phyloP scores from a whole-genome alignment of 2,113 vertebrate species.

The Spea bombifrons region DNA sequence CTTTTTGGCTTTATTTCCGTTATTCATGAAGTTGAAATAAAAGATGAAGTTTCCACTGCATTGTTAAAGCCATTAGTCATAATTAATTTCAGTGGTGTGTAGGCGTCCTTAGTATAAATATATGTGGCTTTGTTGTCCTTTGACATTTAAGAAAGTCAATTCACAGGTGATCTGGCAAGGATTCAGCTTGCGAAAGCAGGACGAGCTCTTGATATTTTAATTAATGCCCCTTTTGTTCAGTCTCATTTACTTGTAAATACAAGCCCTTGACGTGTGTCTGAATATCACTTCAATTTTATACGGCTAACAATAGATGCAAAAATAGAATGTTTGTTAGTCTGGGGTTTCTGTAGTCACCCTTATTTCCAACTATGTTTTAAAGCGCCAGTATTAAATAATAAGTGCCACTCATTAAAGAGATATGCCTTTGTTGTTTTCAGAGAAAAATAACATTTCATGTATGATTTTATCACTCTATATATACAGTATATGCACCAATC shows the following conservation, averaged over 20 bases:
- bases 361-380: background rate
- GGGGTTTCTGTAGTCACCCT: background rate
- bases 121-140: constrained; percentile 36
- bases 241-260: constrained; percentile 21
- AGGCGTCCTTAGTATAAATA: constrained; percentile 23
- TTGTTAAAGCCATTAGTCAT: constrained; percentile 23
- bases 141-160: constrained; percentile 40
- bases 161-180: constrained; percentile 34
- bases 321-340: background rate
- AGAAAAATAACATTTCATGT: too few relatives aligned
- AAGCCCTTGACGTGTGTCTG: background rate
- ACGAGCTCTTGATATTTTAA: constrained; percentile 34
- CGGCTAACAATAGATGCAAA: background rate
- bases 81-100: constrained; percentile 33
- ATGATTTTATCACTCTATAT: too few relatives aligned
- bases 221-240: constrained; percentile 36
- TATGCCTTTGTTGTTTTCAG: too few relatives aligned
- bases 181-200: constrained; percentile 20
- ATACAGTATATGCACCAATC: too few relatives aligned
- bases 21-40: constrained; percentile 15
- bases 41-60: constrained; percentile 35
- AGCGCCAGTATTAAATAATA: background rate
- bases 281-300: background rate
- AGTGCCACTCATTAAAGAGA: too few relatives aligned
- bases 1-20: constrained; percentile 13